Base-by-base conservation (phyloP, 2,113 vertebrate species). In the Turnix velox region DNA sequence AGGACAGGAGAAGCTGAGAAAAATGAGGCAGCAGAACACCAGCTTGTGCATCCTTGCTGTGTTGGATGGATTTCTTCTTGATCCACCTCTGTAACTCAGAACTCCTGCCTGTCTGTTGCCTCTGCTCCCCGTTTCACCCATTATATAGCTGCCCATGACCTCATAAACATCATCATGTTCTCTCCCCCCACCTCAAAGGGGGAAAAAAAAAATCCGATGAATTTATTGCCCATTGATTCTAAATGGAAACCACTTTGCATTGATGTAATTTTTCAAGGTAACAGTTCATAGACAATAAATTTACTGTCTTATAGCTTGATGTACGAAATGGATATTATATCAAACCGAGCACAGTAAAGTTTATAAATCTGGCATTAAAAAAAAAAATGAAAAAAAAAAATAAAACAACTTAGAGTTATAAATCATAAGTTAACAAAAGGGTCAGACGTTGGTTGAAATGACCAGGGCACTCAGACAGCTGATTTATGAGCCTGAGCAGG, bases 241-340 rank as follows among this genome's bases (percentile, higher is more conserved):
- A 85, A 97, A 96, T 97, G 96, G 95, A 96, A 98, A 95, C 90
- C 97, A 96, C 97, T 98, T 97, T 96, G 97, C 97, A 95, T 97
- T 97, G 97, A 98, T 97, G 97, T 97, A 95, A 98, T 98, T 97
- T 96, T 97, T 97, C 96, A 97, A 95, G 95, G 97, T 96, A 97
- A 92, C 89, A 82, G 93, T 96, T 97, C 96, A 95, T 48, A 92
- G 97, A 95, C 96, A 96, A 97, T 98, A 97, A 97, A 98, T 98
- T 94, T 92, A 78, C 95, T 96, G 96, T 95, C 96, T 92, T 85
- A 68, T 61, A 93, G 96, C 93, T 88, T 91, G 51, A 84, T 95
- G 95, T 92, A 92, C 95, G 89, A 93, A 97, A 89, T 89, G 94
- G 94, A 83, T 81, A 83, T 95, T 97, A 93, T 91, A 95, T 93